Conservation (phyloP, 2,888 invertebrate genomes). For the Caenorhabditis afra region DNA sequence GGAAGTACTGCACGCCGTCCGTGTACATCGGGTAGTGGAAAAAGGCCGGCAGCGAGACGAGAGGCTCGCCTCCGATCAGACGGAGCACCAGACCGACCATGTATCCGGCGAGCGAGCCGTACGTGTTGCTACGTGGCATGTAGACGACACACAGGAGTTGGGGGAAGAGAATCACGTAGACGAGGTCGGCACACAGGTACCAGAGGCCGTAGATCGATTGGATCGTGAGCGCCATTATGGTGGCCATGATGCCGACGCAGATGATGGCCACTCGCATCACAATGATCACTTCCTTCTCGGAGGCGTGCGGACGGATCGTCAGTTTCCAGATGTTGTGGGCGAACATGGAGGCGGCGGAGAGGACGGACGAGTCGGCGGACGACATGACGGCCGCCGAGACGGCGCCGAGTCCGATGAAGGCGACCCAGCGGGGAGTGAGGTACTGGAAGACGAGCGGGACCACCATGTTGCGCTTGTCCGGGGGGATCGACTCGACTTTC, state of each 20-base stretch:
- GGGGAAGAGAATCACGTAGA: constrained; percentile 98
- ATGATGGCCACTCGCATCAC: constrained; percentile 93
- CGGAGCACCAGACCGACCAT: constrained; percentile 83
- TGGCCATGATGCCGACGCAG: constrained; percentile 92
- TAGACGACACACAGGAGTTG: constrained; percentile 98
- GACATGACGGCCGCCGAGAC: constrained; percentile 99
- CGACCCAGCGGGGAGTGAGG: constrained; percentile 94
- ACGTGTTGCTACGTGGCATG: constrained; percentile 95
- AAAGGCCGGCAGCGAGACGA: constrained; percentile 88
- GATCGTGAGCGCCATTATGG: constrained; percentile 96
- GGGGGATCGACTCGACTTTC: constrained; percentile 73
- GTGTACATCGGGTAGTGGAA: constrained; percentile 89
- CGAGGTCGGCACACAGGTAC: constrained; percentile 98
- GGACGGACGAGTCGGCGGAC: constrained; percentile 97
- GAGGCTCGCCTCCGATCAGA: constrained; percentile 90
- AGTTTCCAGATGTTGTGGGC: constrained; percentile 98
- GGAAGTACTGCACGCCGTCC: constrained; percentile 88
- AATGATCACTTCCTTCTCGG: constrained; percentile 93
- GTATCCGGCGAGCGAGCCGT: constrained; percentile 88
- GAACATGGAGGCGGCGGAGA: constrained; percentile 98
- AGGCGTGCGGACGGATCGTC: constrained; percentile 95
- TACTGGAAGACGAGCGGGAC: constrained; percentile 95
- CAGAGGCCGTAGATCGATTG: constrained; percentile 97
- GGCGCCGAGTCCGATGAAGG: constrained; percentile 97
- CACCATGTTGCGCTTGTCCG: constrained; percentile 90